Evolutionary conservation across 2,797 vertebrate genomes (phyloP), one percentile per base, ranked within the genome.

Genomic region (Melanotaenia boesemani): DNA sequence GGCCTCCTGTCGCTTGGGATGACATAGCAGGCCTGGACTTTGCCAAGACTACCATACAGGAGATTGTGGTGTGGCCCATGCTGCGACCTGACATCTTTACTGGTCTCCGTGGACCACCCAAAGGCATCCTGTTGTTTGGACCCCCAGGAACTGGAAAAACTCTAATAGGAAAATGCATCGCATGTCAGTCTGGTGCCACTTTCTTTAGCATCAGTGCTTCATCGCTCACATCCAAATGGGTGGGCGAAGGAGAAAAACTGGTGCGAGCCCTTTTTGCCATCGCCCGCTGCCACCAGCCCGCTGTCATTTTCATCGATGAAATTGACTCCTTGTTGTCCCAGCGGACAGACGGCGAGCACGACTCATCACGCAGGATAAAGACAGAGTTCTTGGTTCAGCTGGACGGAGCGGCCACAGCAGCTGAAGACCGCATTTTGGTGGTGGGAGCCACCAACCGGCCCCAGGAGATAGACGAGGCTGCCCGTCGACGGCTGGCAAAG

Each of bases 191-290:
- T 0, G 97, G 97, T 15, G 97, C 98, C 0, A 99, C 98, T 0
- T 99, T 99, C 91, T 99, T 99, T 44, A 99, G 98, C 90, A 99
- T 99, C 85, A 99, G 98, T 10, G 98, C 98, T 28, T 99, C 98
- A 2, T 99, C 98, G 0, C 93, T 99, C 64, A 99, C 98, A 56
- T 99, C 98, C 61, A 99, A 99, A 28, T 99, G 98, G 98, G 97
- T 99, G 18, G 98, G 98, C 0, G 98, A 99, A 79, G 98, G 98
- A 2, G 98, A 99, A 64, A 99, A 99, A 86, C 98, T 99, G 98
- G 98, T 99, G 11, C 95, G 97, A 2, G 97, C 96, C 0, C 89
- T 99, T 80, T 99, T 99, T 5, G 89, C 97, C 10, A 97, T 99
- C 1, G 97, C 98, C 0, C 95, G 95, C 57, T 97, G 96, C 85